A percentile compares a stretch with the other conserved stretches of the same genome.
Evolutionary conservation across 2,888 invertebrate species (phyloP).

Genomic region (Parasteatoda lunata): DNA sequence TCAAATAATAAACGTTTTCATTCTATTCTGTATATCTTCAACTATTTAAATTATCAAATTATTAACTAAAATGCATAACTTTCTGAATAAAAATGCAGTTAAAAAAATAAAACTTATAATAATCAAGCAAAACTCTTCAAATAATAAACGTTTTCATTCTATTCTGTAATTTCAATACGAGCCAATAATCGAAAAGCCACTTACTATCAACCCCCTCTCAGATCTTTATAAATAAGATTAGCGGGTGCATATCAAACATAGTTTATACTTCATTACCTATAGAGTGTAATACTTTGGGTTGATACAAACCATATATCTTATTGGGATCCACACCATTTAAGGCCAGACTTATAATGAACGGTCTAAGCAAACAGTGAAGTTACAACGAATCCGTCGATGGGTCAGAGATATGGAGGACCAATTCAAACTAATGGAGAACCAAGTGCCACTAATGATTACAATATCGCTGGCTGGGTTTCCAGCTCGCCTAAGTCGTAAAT

Average conservation of each 20-base stretch:
- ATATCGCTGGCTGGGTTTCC: constrained; percentile 36
- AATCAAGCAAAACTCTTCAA: too few species aligned
- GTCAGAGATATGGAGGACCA: constrained; percentile 7
- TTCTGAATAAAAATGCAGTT: too few species aligned
- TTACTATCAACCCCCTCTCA: too few species aligned
- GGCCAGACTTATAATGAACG: not conserved
- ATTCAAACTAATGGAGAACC: constrained; percentile 42
- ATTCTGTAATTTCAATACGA: too few species aligned
- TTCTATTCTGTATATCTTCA: too few species aligned
- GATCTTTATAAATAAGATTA: too few species aligned
- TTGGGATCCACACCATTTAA: not conserved
- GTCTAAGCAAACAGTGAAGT: not conserved
- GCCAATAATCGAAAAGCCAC: too few species aligned
- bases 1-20: too few species aligned
- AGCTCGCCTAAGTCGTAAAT: constrained; percentile 32
- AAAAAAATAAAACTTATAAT: too few species aligned
- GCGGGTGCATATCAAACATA: not conserved
- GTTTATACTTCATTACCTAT: not conserved
- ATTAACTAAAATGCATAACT: too few species aligned
- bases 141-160: too few species aligned
- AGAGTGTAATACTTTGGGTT: not conserved
- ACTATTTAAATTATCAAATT: too few species aligned
- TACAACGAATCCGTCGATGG: constrained; percentile 5
- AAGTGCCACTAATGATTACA: constrained; percentile 39
- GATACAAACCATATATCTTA: not conserved